Percentiles rank a stretch among this genome's conserved stretches.
Evolutionary conservation across 2,113 vertebrate genomes (phyloP).

Genomic region (Zosterops lateralis): DNA sequence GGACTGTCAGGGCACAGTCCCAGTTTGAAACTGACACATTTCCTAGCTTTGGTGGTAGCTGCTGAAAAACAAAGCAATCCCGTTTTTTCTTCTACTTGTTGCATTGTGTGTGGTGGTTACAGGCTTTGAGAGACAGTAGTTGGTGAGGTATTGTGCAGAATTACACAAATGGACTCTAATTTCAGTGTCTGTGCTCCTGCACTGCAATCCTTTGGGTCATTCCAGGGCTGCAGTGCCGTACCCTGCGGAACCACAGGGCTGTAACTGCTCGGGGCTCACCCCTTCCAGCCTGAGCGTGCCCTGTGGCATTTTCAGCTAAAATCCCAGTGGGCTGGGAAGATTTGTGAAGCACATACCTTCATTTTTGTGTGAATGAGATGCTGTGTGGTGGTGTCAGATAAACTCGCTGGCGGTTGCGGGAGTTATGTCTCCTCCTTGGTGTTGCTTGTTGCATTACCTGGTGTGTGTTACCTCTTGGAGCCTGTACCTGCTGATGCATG

Average conservation of each 20-base stretch:
- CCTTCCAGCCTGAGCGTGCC: neutral
- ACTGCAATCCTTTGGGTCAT: neutral
- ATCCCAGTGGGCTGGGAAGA: neutral
- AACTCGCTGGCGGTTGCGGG: rapidly evolving
- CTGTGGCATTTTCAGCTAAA: neutral
- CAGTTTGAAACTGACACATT: rapidly evolving
- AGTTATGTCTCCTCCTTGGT: rapidly evolving
- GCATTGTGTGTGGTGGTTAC: neutral
- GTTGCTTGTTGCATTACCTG: neutral
- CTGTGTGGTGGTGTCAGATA: neutral
- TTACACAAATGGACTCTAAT: neutral
- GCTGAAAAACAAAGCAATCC: neutral
- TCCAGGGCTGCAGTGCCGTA: rapidly evolving
- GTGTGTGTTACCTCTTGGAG: neutral
- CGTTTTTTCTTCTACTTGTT: neutral
- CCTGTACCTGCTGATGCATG: neutral
- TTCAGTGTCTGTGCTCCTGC: neutral
- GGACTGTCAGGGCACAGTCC: neutral
- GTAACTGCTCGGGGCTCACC: neutral
- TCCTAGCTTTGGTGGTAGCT: neutral
- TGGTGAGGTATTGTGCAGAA: neutral
- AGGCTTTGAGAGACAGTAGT: neutral
- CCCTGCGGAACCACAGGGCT: rapidly evolving
- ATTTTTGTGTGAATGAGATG: neutral
- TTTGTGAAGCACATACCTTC: neutral